Evolutionary conservation across 30 jellyfish, hydroid and myxozoan genomes (phyloP).

Genomic region (Aurelia aurita): DNA sequence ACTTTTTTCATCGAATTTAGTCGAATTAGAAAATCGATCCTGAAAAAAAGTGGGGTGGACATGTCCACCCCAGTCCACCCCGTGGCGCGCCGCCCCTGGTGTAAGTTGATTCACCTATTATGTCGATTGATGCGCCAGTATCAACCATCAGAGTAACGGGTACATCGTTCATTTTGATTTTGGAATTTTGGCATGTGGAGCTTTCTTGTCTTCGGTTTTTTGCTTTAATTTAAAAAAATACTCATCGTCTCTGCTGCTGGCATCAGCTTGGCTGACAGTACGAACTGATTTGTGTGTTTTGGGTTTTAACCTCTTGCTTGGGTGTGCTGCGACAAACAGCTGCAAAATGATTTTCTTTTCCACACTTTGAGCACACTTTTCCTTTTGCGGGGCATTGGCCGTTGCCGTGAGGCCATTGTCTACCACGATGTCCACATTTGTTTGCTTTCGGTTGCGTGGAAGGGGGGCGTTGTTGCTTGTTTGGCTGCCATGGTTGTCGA

Average conservation of each 20-base stretch:
- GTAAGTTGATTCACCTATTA: constrained; percentile 14
- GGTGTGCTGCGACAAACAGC: constrained; percentile 27
- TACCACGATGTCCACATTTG: neutral
- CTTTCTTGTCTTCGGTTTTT: neutral
- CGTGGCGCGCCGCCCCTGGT: too few species aligned
- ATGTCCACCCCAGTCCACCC: too few species aligned
- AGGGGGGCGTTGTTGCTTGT: neutral
- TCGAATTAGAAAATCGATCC: too few species aligned
- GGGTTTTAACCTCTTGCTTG: neutral
- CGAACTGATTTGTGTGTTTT: neutral
- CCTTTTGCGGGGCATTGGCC: too few species aligned
- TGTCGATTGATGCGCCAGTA: constrained; percentile 46
- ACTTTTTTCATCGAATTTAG: too few species aligned
- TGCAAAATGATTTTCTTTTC: constrained; percentile 39
- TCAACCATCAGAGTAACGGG: constrained; percentile 30
- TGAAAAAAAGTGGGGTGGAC: too few species aligned
- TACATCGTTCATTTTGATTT: constrained; percentile 12
- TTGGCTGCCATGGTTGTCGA: neutral
- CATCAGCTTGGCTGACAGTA: neutral
- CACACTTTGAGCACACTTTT: neutral
- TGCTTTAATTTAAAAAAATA: too few species aligned
- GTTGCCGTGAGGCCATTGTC: constrained; percentile 12
- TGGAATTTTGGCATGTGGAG: too few species aligned
- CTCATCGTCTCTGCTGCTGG: too few species aligned
- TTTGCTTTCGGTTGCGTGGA: neutral